These are phyloP conservation scores for Macropis europaea DNA, from an alignment of 2,888 invertebrate genomes.

Conservation along the genomic window DNA sequence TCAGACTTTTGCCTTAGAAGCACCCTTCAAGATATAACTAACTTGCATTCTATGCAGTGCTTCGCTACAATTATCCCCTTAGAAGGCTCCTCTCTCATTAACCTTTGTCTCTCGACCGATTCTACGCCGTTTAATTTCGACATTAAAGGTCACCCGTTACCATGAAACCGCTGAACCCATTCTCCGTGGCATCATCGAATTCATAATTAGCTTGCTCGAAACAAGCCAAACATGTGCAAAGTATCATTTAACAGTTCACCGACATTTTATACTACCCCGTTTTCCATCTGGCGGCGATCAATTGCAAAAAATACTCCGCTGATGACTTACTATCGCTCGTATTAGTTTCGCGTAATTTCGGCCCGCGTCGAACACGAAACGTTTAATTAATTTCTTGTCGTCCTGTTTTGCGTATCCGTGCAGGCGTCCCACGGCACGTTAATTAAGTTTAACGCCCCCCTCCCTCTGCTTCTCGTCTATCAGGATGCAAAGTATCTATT, in stretches of 20 bases:
- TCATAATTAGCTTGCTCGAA: constrained; percentile 7
- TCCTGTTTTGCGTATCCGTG: constrained; percentile 22
- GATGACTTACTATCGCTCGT: neutral
- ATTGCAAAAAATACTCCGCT: neutral
- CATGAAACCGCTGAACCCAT: neutral
- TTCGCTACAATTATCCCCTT: neutral
- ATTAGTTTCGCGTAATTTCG: constrained; percentile 45
- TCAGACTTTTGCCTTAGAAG: no score
- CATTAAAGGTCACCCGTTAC: constrained; percentile 23
- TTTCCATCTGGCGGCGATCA: neutral
- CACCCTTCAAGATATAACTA: no score
- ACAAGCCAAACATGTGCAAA: constrained; percentile 23
- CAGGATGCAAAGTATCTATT: constrained; percentile 64
- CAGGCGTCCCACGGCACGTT: constrained; percentile 41
- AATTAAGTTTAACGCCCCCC: constrained; percentile 54
- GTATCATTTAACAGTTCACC: constrained; percentile 2
- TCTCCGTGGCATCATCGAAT: constrained; percentile 1
- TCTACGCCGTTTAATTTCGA: constrained; percentile 31
- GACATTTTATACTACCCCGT: constrained; percentile 5
- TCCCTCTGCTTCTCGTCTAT: constrained; percentile 33
- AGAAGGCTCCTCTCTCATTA: constrained; percentile 7
- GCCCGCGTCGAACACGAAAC: constrained; percentile 34
- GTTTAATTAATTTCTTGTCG: constrained; percentile 59
- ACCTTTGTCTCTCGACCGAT: constrained; percentile 15
- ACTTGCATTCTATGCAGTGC: no score